Percentiles rank a stretch among this genome's conserved stretches.
phyloP scores from a whole-genome alignment of 2,797 vertebrate species.

The Anomalospiza imberbis region DNA sequence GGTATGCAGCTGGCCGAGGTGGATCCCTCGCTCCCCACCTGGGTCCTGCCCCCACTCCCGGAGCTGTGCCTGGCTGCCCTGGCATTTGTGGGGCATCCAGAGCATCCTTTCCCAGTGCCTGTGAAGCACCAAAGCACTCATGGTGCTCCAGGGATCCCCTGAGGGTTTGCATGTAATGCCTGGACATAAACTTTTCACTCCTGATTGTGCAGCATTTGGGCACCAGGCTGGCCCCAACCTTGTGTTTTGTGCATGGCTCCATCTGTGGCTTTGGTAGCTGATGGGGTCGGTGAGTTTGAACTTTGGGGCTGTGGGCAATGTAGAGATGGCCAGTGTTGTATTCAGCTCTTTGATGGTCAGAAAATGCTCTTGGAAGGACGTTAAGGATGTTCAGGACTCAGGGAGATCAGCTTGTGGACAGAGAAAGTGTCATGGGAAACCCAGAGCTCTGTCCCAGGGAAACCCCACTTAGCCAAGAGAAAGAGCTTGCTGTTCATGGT shows the following conservation, averaged over 20 bases:
- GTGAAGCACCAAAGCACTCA: background rate
- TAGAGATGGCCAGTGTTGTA: background rate
- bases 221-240: rapidly evolving
- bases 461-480: background rate
- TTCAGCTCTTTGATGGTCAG: background rate
- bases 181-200: background rate
- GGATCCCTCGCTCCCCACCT: background rate
- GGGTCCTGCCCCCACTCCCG: rapidly evolving
- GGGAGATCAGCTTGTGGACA: background rate
- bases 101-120: background rate
- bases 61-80: background rate
- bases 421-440: background rate
- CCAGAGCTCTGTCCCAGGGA: background rate
- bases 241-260: background rate
- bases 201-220: background rate
- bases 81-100: rapidly evolving
- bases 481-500: background rate
- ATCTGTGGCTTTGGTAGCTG: background rate
- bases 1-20: background rate
- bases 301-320: rapidly evolving
- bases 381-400: background rate
- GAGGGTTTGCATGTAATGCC: too few relatives aligned
- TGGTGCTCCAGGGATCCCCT: background rate
- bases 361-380: background rate
- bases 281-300: background rate